Evolutionary conservation across 35 echinoderm and acorn worm species (phyloP).

Genomic region (Holothuria glaberrima): DNA sequence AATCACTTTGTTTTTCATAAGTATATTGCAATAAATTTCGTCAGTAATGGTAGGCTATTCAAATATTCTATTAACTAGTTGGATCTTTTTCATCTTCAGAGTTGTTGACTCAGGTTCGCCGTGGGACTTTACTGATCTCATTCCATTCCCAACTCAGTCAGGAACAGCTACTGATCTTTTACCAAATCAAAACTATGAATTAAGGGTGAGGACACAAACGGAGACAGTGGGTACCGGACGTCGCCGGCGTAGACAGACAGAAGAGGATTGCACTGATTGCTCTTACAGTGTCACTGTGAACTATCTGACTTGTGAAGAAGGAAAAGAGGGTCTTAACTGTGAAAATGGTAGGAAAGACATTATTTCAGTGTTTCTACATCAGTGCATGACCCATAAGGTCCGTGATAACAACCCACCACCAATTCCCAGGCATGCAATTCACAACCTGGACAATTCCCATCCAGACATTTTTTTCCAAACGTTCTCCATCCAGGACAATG

Average conservation of each 20-base stretch:
- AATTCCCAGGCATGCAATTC: no score
- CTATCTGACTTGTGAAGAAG: background rate
- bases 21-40: no score
- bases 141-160: slow-evolving; percentile 15
- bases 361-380: no score
- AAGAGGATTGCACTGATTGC: background rate
- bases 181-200: slow-evolving; percentile 10
- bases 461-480: no score
- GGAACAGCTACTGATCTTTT: background rate
- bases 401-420: no score
- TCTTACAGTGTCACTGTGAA: background rate
- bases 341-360: background rate
- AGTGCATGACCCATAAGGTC: no score
- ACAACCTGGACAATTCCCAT: no score
- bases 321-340: slow-evolving; percentile 19
- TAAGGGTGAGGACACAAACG: slow-evolving; percentile 14
- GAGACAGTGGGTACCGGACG: background rate
- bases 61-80: no score
- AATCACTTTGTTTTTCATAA: no score
- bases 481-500: no score
- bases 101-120: background rate
- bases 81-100: background rate
- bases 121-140: background rate
- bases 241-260: background rate
- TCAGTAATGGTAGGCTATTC: no score